Base-by-base conservation (phyloP, 2,113 vertebrate species). In the Psephotus haematonotus region DNA sequence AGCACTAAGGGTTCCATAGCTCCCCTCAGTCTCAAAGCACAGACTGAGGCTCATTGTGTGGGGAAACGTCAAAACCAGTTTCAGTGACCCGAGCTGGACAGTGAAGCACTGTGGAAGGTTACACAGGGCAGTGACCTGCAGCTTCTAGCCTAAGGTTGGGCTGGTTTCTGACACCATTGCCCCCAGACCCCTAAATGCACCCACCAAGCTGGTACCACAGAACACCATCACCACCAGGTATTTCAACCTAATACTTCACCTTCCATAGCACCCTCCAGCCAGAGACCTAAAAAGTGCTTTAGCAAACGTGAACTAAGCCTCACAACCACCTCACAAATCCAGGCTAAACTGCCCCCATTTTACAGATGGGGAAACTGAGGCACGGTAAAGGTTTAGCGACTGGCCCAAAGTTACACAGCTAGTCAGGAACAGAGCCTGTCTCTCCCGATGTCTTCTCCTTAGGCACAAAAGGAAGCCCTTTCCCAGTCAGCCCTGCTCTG, bases 321-420 rank as follows among this genome's bases (percentile, higher is more conserved):
- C 89, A 37, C 27, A 35, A 39, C 17, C 33, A 89, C 83, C 74
- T 91, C 90, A 87, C 49, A 64, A 57, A 84, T 28, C 70, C 75
- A 80, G 67, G 84, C 84, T 91, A 49, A 72, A 72, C 35, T 92
- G 74, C 24, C 49, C 86, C 71, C 82, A 74, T 94, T 91, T 90
- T 94, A 87, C 82, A 95, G 93, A 86, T 35, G 63, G 87, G 90
- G 82, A 94, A 95, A 95, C 82, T 87, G 91, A 97, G 93, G 95
- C 93, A 95, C 49, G 0, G 57, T 65, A 72, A 72, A 62, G 67
- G 47, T 88, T 90, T 79, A 82, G 37, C 43, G 59, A 90, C 53
- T 74, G 67, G 67, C 84, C 91, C 87, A 72, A 79, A 89, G 87
- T 63, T 49, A 49, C 44, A 62, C 84, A 87, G 82, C 87, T 94